Conservation (phyloP, 2,888 invertebrate genomes). For the Drosophila kuntzei region DNA sequence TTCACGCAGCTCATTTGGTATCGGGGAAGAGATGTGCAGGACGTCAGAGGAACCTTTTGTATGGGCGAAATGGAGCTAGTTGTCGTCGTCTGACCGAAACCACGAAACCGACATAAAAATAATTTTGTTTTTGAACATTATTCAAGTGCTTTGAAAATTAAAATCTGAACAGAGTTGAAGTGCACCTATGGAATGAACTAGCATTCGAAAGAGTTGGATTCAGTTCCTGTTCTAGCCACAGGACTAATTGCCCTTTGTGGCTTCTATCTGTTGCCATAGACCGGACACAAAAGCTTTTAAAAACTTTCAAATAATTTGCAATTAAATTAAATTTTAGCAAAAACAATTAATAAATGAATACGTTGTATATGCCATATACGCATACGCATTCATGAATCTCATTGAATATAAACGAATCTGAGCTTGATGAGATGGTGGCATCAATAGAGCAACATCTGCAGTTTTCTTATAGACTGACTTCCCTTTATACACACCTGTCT, state of each 20-base stretch:
- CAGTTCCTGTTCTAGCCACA: conserved; percentile 7
- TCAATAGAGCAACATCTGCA: conserved; percentile 7
- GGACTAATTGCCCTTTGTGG: conserved; percentile 40
- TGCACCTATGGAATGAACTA: conserved; percentile 1
- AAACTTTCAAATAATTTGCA: conserved; percentile 53
- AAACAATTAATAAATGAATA: conserved; percentile 57
- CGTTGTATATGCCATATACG: conserved; percentile 9
- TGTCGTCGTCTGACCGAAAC: conserved; percentile 15
- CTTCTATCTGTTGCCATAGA: not conserved
- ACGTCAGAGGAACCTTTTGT: conserved; percentile 1
- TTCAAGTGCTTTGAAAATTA: conserved; percentile 40
- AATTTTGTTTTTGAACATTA: conserved; percentile 33
- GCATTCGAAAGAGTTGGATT: not conserved
- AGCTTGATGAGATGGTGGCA: not conserved
- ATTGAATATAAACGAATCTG: conserved; percentile 57
- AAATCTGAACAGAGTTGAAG: conserved; percentile 23
- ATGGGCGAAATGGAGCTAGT: not conserved
- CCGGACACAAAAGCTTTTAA: conserved; percentile 29
- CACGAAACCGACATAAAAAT: conserved; percentile 20
- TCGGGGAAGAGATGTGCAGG: not conserved
- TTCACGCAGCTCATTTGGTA: conserved; percentile 35
- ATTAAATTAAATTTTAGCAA: conserved; percentile 61
- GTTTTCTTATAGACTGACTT: conserved; percentile 9
- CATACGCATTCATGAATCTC: conserved; percentile 57
- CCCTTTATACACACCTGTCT: conserved; percentile 10